Percentiles rank a stretch among this genome's conserved stretches.
phyloP scores from a whole-genome alignment of 1,140 invertebrate species.

The Epicauta chinensis region DNA sequence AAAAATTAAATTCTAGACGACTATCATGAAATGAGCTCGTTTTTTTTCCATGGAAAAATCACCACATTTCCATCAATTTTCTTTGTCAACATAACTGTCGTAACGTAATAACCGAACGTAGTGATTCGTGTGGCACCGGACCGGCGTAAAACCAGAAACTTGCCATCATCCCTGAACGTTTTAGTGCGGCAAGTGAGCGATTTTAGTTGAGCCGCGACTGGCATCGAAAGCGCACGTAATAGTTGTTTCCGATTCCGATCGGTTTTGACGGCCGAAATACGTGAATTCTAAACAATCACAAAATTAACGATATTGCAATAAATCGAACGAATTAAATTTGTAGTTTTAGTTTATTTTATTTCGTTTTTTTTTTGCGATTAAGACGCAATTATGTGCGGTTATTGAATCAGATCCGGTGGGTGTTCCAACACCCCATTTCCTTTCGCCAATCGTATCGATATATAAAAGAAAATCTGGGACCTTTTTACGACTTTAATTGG shows the following conservation, averaged over 20 bases:
- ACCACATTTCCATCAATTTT: too few species aligned
- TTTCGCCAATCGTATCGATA: too few species aligned
- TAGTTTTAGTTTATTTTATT: not conserved
- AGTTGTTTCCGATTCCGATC: not conserved
- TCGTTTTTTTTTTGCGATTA: not conserved
- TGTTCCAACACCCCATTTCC: too few species aligned
- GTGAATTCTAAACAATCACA: not conserved
- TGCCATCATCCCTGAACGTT: slow-evolving; percentile 20
- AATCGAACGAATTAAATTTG: not conserved
- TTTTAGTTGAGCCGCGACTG: slow-evolving; percentile 23
- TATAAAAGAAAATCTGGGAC: too few species aligned
- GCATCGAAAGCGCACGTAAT: not conserved
- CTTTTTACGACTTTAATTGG: too few species aligned
- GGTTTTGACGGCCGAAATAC: not conserved
- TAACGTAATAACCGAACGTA: not conserved
- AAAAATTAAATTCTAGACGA: too few species aligned
- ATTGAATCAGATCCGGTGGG: too few species aligned
- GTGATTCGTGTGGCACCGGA: not conserved
- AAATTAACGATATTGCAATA: too few species aligned
- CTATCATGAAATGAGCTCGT: too few species aligned
- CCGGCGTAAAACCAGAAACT: slow-evolving; percentile 4
- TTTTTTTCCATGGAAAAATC: too few species aligned
- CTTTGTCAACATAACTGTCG: too few species aligned
- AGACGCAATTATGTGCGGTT: not conserved
- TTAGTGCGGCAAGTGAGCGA: slow-evolving; percentile 13